Evolutionary conservation across 2,113 vertebrate genomes (phyloP), one percentile per base, ranked within the genome.

Genomic region (Sigmodon hispidus): DNA sequence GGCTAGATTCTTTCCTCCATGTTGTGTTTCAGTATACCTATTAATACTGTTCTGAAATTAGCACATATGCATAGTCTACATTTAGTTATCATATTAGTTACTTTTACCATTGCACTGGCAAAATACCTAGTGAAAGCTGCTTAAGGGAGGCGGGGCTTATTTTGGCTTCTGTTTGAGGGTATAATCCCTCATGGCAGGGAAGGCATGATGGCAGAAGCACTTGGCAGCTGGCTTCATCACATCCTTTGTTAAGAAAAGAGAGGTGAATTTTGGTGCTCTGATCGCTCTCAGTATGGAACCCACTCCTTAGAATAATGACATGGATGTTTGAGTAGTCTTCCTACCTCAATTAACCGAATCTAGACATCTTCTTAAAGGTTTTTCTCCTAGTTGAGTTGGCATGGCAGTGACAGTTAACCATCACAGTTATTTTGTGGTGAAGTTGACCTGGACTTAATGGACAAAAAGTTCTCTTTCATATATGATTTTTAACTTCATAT

Each of bases 21-120:
- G 34, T 89, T 92, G 80, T 92, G 57, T 94, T 89, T 95, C 21
- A 84, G 8, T 70, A 80, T 87, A 19, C 15, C 70, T 89, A 5
- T 84, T 48, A 81, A 24, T 70, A 86, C 63, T 57, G 48, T 86
- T 52, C 80, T 48, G 36, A 94, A 92, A 83, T 90, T 76, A 92
- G 50, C 24, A 43, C 22, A 36, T 94, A 69, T 36, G 24, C 45
- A 73, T 63, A 26, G 55, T 69, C 36, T 90, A 65, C 63, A 63
- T 87, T 69, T 80, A 86, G 22, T 81, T 79, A 79, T 59, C 88
- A 77, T 79, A 5, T 50, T 45, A 63, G 57, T 84, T 84, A 61
- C 40, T 45, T 45, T 84, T 43, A 43, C 31, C 40, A 45, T 6
- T 84, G 57, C 7, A 63, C 24, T 43, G 13, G 61, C 81, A 84